Evolutionary conservation across 1,140 invertebrate species (phyloP).

Genomic region (Drosophila lacteicornis): DNA sequence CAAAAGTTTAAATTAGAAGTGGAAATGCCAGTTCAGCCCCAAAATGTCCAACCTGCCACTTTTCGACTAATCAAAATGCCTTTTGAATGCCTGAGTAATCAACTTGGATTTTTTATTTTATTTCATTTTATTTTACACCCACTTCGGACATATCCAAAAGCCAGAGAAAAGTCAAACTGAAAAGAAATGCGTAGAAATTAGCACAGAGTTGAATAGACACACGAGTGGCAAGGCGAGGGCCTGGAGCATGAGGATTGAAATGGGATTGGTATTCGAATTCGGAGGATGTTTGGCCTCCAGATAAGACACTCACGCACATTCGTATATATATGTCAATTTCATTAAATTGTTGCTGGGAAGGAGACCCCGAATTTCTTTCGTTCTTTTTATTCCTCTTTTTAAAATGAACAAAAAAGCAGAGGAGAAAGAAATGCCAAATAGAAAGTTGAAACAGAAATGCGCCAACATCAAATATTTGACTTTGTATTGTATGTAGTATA

Average conservation of each 20-base stretch:
- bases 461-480: conserved; percentile 79
- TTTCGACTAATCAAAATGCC: conserved; percentile 78
- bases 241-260: conserved; percentile 6
- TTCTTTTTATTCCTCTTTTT: conserved; percentile 42
- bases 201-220: conserved; percentile 79
- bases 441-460: conserved; percentile 77
- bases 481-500: conserved; percentile 58
- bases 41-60: conserved; percentile 58
- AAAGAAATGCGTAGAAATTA: conserved; percentile 73
- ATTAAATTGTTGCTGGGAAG: conserved; percentile 67
- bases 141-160: not conserved
- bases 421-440: conserved; percentile 15
- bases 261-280: conserved; percentile 19
- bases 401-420: conserved; percentile 43
- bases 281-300: conserved; percentile 43
- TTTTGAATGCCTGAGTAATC: conserved; percentile 77
- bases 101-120: conserved; percentile 67
- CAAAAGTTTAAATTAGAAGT: conserved; percentile 61
- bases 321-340: conserved; percentile 62
- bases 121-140: conserved; percentile 18
- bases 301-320: conserved; percentile 52
- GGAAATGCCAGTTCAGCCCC: conserved; percentile 49
- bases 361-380: conserved; percentile 20
- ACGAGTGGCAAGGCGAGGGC: conserved; percentile 45
- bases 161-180: conserved; percentile 15